phyloP scores from a whole-genome alignment of 2,797 vertebrate species.

The Myoxocephalus aenaeus region DNA sequence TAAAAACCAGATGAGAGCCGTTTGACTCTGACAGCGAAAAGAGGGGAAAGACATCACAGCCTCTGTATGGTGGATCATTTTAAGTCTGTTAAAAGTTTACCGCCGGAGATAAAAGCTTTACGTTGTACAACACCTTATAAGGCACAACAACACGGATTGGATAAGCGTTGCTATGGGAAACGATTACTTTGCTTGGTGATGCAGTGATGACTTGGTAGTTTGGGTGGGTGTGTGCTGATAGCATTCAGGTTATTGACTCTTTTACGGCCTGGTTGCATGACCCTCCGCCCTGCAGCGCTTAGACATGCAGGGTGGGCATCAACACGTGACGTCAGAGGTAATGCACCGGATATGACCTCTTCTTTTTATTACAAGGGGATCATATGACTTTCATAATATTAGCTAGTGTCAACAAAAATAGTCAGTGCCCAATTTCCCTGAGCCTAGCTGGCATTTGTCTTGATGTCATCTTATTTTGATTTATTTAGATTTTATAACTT shows the following conservation, averaged over 20 bases:
- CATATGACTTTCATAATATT: not conserved
- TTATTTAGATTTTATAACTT: too few relatives aligned
- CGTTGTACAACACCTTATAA: not conserved
- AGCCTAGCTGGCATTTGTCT: not conserved
- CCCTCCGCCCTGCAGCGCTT: not conserved
- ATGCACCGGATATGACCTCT: too few relatives aligned
- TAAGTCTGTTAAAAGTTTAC: not conserved
- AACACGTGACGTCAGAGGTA: not conserved
- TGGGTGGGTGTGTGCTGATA: slow-evolving; percentile 16
- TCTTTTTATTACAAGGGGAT: not conserved
- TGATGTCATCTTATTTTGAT: not conserved
- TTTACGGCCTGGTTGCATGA: slow-evolving; percentile 23
- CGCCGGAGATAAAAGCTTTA: not conserved
- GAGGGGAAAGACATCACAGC: not conserved
- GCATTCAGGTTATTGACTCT: not conserved
- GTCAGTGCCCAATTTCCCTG: not conserved
- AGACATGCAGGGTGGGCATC: not conserved
- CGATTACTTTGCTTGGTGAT: not conserved
- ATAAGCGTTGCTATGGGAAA: slow-evolving; percentile 41
- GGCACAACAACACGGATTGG: not conserved
- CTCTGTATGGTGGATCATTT: not conserved
- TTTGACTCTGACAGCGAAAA: too few relatives aligned
- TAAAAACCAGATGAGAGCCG: not conserved
- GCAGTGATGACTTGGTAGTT: not conserved
- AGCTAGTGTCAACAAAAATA: not conserved